Percentiles rank a stretch among this genome's conserved stretches.
phyloP scores from a whole-genome alignment of 2,797 vertebrate genomes.

The Manis crassicaudata region DNA sequence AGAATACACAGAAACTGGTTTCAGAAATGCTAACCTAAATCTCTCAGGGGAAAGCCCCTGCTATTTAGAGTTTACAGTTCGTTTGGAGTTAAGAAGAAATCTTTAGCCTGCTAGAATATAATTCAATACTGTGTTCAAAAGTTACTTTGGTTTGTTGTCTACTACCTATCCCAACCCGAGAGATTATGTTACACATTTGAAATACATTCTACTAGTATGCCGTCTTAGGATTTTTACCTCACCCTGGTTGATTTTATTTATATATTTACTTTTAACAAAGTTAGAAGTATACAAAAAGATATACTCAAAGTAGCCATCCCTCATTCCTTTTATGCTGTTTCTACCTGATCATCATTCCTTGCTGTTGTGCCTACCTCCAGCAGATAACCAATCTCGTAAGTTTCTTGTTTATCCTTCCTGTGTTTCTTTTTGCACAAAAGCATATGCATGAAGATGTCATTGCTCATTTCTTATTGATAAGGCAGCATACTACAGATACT shows the following conservation, averaged over 20 bases:
- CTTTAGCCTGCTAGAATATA: not conserved
- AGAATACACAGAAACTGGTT: conserved; percentile 11
- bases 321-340: not conserved
- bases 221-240: not conserved
- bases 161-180: not conserved
- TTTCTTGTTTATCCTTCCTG: not conserved
- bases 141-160: not conserved
- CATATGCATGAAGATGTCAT: not conserved
- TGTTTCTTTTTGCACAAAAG: not conserved
- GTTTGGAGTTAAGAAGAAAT: not conserved
- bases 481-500: not conserved
- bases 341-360: not conserved
- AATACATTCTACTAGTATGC: not conserved
- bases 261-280: not conserved
- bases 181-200: not conserved
- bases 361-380: not conserved
- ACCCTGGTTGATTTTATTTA: not conserved
- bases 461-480: not conserved
- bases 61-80: not conserved
- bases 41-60: not conserved
- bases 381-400: not conserved
- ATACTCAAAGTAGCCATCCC: not conserved
- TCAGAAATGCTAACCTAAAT: not conserved
- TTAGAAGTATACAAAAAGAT: not conserved
- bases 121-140: not conserved